phyloP scores from a whole-genome alignment of 2,113 vertebrate species.

The Agelaius tricolor region DNA sequence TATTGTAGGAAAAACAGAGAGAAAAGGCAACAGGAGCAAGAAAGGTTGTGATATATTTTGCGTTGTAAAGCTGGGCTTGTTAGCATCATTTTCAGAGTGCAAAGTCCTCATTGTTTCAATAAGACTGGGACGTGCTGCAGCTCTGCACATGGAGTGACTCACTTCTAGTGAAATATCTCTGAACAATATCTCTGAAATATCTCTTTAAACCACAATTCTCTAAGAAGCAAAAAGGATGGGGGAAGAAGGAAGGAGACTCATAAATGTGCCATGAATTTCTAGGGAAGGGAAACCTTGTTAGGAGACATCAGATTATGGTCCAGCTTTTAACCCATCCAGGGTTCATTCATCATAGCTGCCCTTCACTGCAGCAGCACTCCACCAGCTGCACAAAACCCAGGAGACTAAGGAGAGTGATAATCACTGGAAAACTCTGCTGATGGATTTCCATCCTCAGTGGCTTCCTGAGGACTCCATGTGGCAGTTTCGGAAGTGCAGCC shows the following conservation, averaged over 20 bases:
- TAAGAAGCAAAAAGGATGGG: not conserved
- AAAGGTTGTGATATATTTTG: not conserved
- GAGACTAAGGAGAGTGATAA: not conserved
- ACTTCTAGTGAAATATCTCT: not conserved
- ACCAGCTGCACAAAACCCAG: not conserved
- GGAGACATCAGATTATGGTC: not conserved
- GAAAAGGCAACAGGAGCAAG: not conserved
- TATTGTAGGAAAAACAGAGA: not conserved
- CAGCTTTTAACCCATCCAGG: not conserved
- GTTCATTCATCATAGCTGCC: rapidly evolving
- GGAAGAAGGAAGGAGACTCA: not conserved
- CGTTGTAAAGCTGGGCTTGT: not conserved
- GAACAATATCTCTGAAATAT: not conserved
- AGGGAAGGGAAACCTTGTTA: not conserved
- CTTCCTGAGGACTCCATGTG: not conserved
- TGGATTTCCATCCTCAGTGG: not conserved
- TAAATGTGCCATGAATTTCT: not conserved
- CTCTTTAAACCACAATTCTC: not conserved
- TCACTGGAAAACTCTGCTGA: not conserved
- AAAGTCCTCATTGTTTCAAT: not conserved
- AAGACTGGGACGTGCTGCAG: not conserved
- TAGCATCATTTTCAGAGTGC: not conserved
- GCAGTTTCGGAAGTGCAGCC: not conserved
- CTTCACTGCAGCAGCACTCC: not conserved
- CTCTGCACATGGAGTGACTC: not conserved